phyloP scores from a whole-genome alignment of 2,888 invertebrate genomes.

The Dimorphilus gyrociliatus region DNA sequence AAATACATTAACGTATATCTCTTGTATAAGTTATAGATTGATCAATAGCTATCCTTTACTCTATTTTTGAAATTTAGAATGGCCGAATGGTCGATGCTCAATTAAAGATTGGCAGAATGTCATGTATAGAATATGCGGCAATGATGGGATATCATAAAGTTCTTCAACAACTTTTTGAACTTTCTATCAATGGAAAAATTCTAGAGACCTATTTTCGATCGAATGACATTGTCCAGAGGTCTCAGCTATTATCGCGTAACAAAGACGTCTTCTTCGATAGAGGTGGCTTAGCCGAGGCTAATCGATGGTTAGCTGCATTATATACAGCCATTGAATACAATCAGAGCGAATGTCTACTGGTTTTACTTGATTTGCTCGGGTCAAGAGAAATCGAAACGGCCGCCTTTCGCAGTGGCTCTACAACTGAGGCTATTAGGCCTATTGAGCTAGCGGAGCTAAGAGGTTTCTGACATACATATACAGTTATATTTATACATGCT shows the following conservation, averaged over 20 bases:
- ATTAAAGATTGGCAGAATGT: constrained; percentile 13
- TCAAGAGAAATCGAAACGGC: no score
- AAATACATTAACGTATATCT: neutral
- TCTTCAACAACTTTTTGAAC: constrained; percentile 7
- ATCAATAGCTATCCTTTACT: constrained; percentile 1
- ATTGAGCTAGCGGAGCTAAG: no score
- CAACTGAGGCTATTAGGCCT: no score
- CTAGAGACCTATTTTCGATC: constrained; percentile 11
- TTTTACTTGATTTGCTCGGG: constrained; percentile 10
- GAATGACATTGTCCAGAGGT: constrained; percentile 13
- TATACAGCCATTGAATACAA: constrained; percentile 13
- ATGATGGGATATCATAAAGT: constrained; percentile 12
- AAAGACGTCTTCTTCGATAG: constrained; percentile 11
- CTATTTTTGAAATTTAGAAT: constrained; percentile 6
- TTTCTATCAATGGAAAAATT: constrained; percentile 8
- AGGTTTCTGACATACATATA: no score
- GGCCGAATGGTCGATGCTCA: constrained; percentile 9
- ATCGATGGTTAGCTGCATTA: constrained; percentile 13
- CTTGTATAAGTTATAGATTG: constrained; percentile 4
- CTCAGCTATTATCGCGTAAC: constrained; percentile 13
- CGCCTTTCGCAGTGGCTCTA: no score
- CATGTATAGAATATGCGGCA: constrained; percentile 13
- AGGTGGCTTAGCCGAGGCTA: constrained; percentile 11
- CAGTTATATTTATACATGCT: no score
- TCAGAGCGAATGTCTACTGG: constrained; percentile 11